These are phyloP conservation scores for Aspiorhynchus laticeps DNA, from an alignment of 2,113 vertebrate genomes.

Conservation along the genomic window DNA sequence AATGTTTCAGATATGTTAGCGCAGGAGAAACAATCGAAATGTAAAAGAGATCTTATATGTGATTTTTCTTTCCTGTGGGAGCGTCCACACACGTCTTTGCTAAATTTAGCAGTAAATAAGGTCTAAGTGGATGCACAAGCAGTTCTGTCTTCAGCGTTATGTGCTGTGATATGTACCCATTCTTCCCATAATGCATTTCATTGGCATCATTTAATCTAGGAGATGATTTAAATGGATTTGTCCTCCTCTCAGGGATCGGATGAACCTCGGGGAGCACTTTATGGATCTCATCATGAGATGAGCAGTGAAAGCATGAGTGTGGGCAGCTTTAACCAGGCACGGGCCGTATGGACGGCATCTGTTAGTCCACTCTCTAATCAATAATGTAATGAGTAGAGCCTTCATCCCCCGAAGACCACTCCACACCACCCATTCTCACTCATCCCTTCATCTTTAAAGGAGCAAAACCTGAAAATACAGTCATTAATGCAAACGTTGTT, in stretches of 20 bases:
- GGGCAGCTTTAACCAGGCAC: conserved; percentile 69
- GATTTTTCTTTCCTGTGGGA: not conserved
- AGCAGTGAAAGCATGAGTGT: conserved; percentile 48
- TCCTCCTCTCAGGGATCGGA: conserved; percentile 20
- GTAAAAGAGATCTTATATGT: not conserved
- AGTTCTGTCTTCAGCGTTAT: not conserved
- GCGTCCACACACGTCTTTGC: not conserved
- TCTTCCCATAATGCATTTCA: conserved; percentile 7
- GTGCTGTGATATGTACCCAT: not conserved
- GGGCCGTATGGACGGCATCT: conserved; percentile 59
- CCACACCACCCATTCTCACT: not conserved
- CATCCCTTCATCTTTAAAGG: not conserved
- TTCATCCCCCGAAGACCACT: conserved; percentile 28
- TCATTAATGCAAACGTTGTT: not conserved
- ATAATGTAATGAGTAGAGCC: conserved; percentile 73
- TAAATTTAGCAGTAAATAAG: not conserved
- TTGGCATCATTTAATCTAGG: conserved; percentile 30
- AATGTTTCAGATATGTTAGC: not conserved
- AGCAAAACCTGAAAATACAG: not conserved
- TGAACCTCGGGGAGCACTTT: conserved; percentile 26
- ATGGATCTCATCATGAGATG: conserved; percentile 43
- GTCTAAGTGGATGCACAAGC: not conserved
- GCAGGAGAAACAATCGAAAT: not conserved
- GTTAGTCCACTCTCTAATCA: conserved; percentile 73
- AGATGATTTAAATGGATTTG: conserved; percentile 33